Base-by-base conservation (phyloP, 2,113 vertebrate genomes). In the Hydrolagus affinis region DNA sequence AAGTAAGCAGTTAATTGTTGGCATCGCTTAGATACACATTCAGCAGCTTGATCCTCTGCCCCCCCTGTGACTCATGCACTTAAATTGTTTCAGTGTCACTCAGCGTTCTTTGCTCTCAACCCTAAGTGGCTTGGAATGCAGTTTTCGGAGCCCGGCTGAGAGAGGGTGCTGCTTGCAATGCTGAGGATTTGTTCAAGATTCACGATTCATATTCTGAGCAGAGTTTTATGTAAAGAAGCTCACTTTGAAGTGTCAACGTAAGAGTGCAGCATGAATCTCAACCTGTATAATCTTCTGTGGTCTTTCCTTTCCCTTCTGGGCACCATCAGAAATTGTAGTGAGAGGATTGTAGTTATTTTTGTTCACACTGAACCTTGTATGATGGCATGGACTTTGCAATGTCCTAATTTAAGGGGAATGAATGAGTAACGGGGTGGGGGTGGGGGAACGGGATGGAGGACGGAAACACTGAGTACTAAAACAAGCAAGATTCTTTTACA, bases 401-500 rank as follows among this genome's bases (percentile, higher is more conserved):
- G 86, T 88, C 85, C 87, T 91, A 91, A 92, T 90, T 91, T 90
- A 90, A 83, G 89, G 90, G 92, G 85, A 92, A 89, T 85, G 86
- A 77, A 75, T 86, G 83, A 21, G 73, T 30, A 15, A 17, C 0
- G 75, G 75, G 19, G 56, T n/a, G 75, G 57, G 56, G 21, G 3
- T 3, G 57, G 28, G n/a, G 76, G 11, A 14, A 23, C 8, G 12
- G 10, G 2, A 15, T 9, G 15, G 60, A 1, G 25, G 78, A 10
- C 11, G 88, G 89, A 90, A 91, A 93, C 91, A 92, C 90, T 92
- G 89, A 80, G 87, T 90, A 91, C 86, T 90, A 87, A 86, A 90
- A 91, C 91, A 93, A 91, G 91, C 91, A 88, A 92, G 91, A 91
- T 85, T 91, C 87, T 89, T 90, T 92, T 89, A 91, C 90, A 89